Evolutionary conservation across 2,888 invertebrate genomes (phyloP), one percentile per base, ranked within the genome.

Genomic region (Dioctria linearis): DNA sequence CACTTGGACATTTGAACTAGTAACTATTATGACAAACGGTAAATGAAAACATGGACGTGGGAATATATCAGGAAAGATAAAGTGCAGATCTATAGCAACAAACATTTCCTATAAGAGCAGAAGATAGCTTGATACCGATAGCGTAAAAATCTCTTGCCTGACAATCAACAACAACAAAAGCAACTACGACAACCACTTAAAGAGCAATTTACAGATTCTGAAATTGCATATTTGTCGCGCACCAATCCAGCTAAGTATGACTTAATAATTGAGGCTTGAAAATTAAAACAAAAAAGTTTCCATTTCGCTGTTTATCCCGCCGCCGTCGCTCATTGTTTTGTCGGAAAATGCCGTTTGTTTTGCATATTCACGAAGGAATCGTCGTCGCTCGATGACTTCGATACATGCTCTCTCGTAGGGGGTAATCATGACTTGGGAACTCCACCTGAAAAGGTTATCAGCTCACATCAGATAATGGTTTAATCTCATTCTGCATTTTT

Each of bases 401-500:
- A 76, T 63, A 49, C n/a, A 42, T 37, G 66, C 54, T n/a, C n/a
- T n/a, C n/a, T 78, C 43, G 57, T 66, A 57, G 78, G 67, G 78
- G 78, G 78, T 78, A 78, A 78, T 78, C 78, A 78, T 78, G 78
- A 78, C 78, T 78, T 42, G 67, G 49, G 65, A 75, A 82, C 81
- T 83, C 83, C 84, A 83, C 84, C 83, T 83, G 81, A 83, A 25
- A 84, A 86, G 87, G 86, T 87, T 88, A 88, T 88, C 88, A 84
- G 78, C 67, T 57, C 79, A 83, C 83, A 88, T 88, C 88, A 85
- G 86, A 85, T 88, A 88, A 88, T 88, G 88, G 87, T 88, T 88
- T 86, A 88, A 88, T 88, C 86, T 87, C 83, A 84, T 85, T 81
- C 78, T 78, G 78, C 78, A 78, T 66, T 66, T 78, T 78, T 78